Percentiles rank a stretch among this genome's conserved stretches.
Evolutionary conservation across 1,140 invertebrate genomes (phyloP).

Genomic region (Drosophila yakuba): DNA sequence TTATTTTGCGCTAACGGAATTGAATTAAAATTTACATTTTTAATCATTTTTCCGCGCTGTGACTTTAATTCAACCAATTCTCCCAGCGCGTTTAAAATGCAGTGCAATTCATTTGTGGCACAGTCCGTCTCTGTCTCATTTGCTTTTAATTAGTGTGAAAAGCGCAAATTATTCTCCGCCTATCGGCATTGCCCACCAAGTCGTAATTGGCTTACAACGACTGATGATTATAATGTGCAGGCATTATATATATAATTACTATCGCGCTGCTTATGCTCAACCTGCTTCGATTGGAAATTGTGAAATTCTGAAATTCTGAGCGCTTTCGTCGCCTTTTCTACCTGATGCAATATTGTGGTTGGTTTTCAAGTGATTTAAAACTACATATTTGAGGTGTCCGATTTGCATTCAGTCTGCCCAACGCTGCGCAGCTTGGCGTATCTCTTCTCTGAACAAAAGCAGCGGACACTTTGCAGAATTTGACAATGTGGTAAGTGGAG

Average conservation of each 20-base stretch:
- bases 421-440: conserved; percentile 16
- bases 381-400: neutral
- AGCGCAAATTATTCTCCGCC: conserved; percentile 70
- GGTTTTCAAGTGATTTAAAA: conserved; percentile 3
- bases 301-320: conserved; percentile 8
- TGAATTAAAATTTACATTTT: conserved; percentile 83
- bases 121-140: conserved; percentile 52
- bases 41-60: conserved; percentile 71
- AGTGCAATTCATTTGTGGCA: conserved; percentile 64
- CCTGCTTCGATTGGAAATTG: conserved; percentile 14
- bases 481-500: conserved; percentile 11
- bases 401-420: conserved; percentile 30
- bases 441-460: neutral
- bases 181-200: conserved; percentile 22
- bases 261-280: conserved; percentile 26
- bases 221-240: conserved; percentile 63
- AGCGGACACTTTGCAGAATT: neutral
- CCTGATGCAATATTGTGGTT: conserved; percentile 55
- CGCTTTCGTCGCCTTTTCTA: neutral
- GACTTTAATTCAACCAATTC: conserved; percentile 62
- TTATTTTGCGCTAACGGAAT: conserved; percentile 58
- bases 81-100: conserved; percentile 15
- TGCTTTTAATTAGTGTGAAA: conserved; percentile 81
- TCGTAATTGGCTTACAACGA: conserved; percentile 77
- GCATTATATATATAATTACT: conserved; percentile 54